Conservation (phyloP, 2,888 invertebrate genomes). For the Tetranychus truncatus region DNA sequence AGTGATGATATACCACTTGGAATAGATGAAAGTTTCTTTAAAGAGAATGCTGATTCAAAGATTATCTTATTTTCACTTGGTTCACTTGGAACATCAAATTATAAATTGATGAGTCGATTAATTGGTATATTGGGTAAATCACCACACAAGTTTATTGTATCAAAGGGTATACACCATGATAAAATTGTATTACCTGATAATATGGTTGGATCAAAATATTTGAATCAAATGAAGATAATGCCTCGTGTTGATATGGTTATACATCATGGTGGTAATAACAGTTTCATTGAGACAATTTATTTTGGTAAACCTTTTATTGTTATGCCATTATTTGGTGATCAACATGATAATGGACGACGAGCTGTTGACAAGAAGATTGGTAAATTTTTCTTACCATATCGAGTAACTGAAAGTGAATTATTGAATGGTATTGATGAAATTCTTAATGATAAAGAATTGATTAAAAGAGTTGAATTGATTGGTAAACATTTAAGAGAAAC, state of each 20-base stretch:
- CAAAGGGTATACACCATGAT: constrained; percentile 15
- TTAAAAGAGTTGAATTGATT: constrained; percentile 10
- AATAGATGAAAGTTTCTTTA: background rate
- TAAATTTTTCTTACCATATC: constrained; percentile 11
- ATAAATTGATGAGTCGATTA: constrained; percentile 16
- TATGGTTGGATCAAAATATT: constrained; percentile 14
- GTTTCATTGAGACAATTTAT: constrained; percentile 15
- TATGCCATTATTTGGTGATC: constrained; percentile 15
- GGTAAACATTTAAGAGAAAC: constrained; percentile 1
- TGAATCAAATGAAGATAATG: constrained; percentile 3
- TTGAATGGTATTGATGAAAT: constrained; percentile 16
- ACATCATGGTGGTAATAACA: constrained; percentile 16
- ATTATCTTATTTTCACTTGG: constrained; percentile 16
- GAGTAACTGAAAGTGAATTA: constrained; percentile 14
- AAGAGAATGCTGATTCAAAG: background rate
- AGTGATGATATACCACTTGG: background rate
- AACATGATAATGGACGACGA: constrained; percentile 19
- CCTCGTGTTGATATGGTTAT: constrained; percentile 10
- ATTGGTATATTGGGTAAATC: constrained; percentile 13
- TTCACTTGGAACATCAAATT: constrained; percentile 11
- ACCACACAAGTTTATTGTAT: constrained; percentile 14
- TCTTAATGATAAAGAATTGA: constrained; percentile 9
- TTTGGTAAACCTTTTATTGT: constrained; percentile 17
- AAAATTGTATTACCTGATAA: constrained; percentile 13
- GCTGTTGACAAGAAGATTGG: constrained; percentile 12